Evolutionary conservation across 1,140 invertebrate species (phyloP).

Genomic region (Pseudomyrmex flavicornis): DNA sequence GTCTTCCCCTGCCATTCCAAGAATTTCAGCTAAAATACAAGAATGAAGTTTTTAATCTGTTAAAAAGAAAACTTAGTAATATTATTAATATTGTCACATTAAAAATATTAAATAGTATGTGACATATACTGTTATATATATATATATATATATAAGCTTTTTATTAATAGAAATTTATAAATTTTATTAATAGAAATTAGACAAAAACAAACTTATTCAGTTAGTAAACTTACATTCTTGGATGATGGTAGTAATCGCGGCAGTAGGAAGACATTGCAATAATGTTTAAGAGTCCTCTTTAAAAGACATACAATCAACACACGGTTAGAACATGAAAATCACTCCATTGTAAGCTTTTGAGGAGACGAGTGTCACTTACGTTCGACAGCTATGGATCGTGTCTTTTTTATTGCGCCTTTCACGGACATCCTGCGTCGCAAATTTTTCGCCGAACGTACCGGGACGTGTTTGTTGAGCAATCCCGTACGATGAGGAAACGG

Average conservation of each 20-base stretch:
- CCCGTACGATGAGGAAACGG: constrained; percentile 90
- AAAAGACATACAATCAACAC: constrained; percentile 71
- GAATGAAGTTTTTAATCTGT: neutral
- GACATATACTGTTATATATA: too few relatives aligned
- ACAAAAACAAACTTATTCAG: constrained; percentile 31
- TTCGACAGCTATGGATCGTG: constrained; percentile 93
- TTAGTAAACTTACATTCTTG: constrained; percentile 80
- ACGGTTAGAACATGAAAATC: constrained; percentile 61
- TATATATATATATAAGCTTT: too few relatives aligned
- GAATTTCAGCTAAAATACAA: constrained; percentile 88
- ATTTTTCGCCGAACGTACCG: constrained; percentile 85
- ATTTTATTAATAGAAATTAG: neutral
- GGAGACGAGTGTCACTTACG: constrained; percentile 86
- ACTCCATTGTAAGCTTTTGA: constrained; percentile 25
- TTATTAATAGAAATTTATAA: too few relatives aligned
- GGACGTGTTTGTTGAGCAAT: constrained; percentile 85
- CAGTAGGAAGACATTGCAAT: constrained; percentile 75
- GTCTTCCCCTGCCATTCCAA: constrained; percentile 91
- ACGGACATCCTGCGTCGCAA: constrained; percentile 92
- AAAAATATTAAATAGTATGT: neutral
- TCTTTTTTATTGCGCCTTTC: constrained; percentile 94
- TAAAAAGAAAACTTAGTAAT: constrained; percentile 18
- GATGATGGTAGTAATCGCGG: constrained; percentile 70
- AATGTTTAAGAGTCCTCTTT: constrained; percentile 70
- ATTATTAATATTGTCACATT: constrained; percentile 32